Base-by-base conservation (phyloP, 2,888 invertebrate genomes). In the Ganaspis brasiliensis region DNA sequence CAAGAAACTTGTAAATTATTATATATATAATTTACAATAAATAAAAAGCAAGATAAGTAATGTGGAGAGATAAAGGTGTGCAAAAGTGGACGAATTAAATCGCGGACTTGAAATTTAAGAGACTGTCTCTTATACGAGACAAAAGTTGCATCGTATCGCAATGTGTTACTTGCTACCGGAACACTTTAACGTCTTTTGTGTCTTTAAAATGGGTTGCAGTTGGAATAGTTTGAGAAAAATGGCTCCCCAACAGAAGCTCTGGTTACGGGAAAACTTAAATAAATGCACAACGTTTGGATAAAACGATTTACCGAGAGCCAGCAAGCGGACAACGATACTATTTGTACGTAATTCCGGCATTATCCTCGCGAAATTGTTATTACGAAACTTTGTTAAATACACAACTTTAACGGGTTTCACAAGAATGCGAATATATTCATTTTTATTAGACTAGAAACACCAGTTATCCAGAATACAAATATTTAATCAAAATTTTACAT, bases 201-300 rank as follows among this genome's bases (percentile, higher is more conserved):
- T 82, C 81, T 81, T 75, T 76, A 82, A 88, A 89, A 89, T 89
- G 87, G 88, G 80, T 81, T 81, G 85, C 86, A 83, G 87, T 86
- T 85, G 87, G 84, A 87, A 87, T 87, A 88, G 87, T 88, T 89
- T 85, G 76, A 88, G 87, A 89, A 89, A 89, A 89, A 88, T 89
- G 86, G 84, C 83, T 83, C 76, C 77, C 55, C 56, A 49, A 63
- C 77, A 79, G 70, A 57, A 61, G 73, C 56, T 40, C 78, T 79
- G 82, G 84, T 81, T 81, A 79, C 82, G 85, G 85, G 84, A 82
- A 82, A 85, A 88, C 87, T 88, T 85, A 85, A 89, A 89, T 86
- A 89, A 89, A 88, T 86, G 86, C 84, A 82, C 82, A 55, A 80
- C 75, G 79, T 74, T 78, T 77, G 86, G 87, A 89, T 87, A 87